Evolutionary conservation across 2,113 vertebrate genomes (phyloP), one percentile per base, ranked within the genome.

Genomic region (Cochlearius cochlearius): DNA sequence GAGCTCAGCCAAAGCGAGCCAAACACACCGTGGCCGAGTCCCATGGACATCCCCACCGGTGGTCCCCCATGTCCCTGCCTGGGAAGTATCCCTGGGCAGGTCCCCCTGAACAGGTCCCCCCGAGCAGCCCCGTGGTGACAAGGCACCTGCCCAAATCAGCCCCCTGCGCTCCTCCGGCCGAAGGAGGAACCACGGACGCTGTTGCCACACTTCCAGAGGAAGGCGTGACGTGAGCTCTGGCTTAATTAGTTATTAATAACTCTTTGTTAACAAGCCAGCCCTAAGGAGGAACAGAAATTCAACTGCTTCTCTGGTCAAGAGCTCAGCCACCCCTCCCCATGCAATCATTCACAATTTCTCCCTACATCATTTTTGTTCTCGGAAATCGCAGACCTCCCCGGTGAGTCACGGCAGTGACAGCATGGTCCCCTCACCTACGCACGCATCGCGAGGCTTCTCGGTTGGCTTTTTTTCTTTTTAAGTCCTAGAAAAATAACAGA

Each of bases 401-500:
- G 11, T 93, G 97, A 96, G 68, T 95, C 97, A 96, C 66, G 0
- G 78, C 2, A 0, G 72, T 12, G 50, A 47, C 95, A 86, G 86
- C 88, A 5, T 3, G 3, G 67, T 73, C 86, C 94, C 94, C 84
- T 88, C 97, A 94, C 96, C 96, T 55, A 92, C 92, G 6, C 95
- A 21, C 19, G 0, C 3, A 0, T 17, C 21, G 2, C 74, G 10
- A 67, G 73, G 22, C 91, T 80, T 9, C 69, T 23, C 17, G 8
- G 11, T 13, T 25, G 78, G 14, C 9, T 72, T 64, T 81, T 81
- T 79, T 47, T 32, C 50, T 66, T 25, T 43, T 12, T 43, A 75
- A 91, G 73, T 73, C 74, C 79, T 43, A 78, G 92, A 53, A 96
- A 97, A 97, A 96, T 72, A 96, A 92, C 96, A 96, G 97, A 92